These are phyloP conservation scores for Cephalopterus ornatus DNA, from an alignment of 2,113 vertebrate species.

Conservation along the genomic window DNA sequence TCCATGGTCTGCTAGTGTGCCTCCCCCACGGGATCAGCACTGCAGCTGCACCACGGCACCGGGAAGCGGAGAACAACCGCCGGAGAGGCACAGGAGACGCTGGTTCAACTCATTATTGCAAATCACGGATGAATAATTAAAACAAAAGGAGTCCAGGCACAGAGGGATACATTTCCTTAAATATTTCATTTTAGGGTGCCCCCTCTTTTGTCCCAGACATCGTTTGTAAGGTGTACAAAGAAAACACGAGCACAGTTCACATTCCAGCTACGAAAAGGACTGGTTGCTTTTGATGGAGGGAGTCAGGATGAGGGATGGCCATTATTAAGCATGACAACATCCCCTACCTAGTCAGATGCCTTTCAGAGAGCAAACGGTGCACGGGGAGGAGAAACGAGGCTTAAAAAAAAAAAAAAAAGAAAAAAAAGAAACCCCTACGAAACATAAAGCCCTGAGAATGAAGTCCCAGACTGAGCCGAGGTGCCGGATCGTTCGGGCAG, in stretches of 20 bases:
- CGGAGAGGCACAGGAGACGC: neutral
- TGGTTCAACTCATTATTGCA: neutral
- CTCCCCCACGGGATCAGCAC: fast-evolving
- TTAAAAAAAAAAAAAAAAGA: neutral
- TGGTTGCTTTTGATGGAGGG: neutral
- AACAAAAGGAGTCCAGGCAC: neutral
- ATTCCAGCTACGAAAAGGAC: neutral
- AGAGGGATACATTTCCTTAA: neutral
- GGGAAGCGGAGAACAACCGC: fast-evolving
- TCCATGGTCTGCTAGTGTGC: neutral
- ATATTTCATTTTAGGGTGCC: neutral
- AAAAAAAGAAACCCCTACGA: neutral
- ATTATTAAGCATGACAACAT: neutral
- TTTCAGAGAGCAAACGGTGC: neutral
- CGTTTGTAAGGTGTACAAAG: neutral
- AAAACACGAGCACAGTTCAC: neutral
- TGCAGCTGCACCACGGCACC: neutral
- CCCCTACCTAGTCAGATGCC: neutral
- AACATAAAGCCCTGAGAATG: neutral
- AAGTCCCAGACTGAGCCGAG: neutral
- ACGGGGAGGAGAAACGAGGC: neutral
- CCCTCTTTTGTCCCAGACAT: neutral
- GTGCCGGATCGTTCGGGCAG: neutral
- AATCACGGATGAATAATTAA: neutral
- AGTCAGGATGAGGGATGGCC: neutral